A percentile compares a stretch with the other conserved stretches of the same genome.
Evolutionary conservation across 2,797 vertebrate genomes (phyloP).

Genomic region (Danio tinwini): DNA sequence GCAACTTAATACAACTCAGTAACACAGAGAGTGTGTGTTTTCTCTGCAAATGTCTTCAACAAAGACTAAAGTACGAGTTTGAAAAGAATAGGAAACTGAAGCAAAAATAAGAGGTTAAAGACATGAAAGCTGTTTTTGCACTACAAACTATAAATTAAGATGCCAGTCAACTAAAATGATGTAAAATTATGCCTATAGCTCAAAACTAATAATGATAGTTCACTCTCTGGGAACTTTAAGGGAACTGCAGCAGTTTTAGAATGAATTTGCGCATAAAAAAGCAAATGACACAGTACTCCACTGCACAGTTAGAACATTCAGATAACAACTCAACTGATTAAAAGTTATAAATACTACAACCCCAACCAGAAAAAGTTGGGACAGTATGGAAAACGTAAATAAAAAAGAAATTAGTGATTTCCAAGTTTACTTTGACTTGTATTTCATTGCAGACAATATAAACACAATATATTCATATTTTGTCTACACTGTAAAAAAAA

Average conservation of each 20-base stretch:
- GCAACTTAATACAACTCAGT: not conserved
- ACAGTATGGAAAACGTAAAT: too few species aligned
- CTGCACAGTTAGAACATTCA: not conserved
- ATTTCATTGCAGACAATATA: too few species aligned
- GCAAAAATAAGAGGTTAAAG: not conserved
- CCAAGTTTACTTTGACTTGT: too few species aligned
- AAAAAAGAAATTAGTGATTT: too few species aligned
- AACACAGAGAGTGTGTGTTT: not conserved
- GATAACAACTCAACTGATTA: not conserved
- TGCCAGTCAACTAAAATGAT: not conserved
- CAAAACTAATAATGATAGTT: not conserved
- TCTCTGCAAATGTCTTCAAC: not conserved
- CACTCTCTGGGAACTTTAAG: not conserved
- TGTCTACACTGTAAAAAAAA: too few species aligned
- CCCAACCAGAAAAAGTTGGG: too few species aligned
- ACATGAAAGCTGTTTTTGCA: not conserved
- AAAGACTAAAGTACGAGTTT: not conserved
- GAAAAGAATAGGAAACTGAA: not conserved
- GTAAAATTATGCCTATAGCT: not conserved
- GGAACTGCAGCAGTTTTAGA: not conserved
- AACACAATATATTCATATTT: too few species aligned
- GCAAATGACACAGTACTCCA: not conserved
- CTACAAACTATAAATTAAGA: not conserved
- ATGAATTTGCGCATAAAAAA: not conserved
- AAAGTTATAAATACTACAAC: too few species aligned